A percentile compares a stretch with the other conserved stretches of the same genome.
Evolutionary conservation across 2,797 vertebrate species (phyloP).

Genomic region (Gymnothorax javanicus): DNA sequence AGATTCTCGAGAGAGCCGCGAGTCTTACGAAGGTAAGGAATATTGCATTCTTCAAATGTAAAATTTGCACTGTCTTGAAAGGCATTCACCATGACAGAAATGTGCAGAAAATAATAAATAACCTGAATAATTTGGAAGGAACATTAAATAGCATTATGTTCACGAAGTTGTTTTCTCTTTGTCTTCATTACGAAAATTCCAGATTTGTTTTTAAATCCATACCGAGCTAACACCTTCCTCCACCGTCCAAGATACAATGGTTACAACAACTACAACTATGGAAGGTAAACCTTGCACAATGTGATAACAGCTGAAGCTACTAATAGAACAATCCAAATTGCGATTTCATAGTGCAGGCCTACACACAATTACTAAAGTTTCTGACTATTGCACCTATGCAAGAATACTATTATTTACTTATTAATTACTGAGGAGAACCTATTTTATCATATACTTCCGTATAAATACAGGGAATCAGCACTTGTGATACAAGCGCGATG

Average conservation of each 20-base stretch:
- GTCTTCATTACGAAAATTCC: slow-evolving; percentile 40
- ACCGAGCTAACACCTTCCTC: slow-evolving; percentile 68
- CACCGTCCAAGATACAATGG: neutral
- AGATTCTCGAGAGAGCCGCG: slow-evolving; percentile 77
- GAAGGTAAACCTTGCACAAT: slow-evolving; percentile 52
- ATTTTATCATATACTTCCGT: too few relatives aligned
- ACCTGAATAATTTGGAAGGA: neutral
- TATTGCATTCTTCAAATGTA: slow-evolving; percentile 46
- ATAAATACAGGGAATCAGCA: too few relatives aligned
- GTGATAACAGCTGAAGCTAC: neutral
- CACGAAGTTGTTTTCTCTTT: neutral
- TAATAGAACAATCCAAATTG: neutral
- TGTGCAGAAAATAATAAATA: neutral
- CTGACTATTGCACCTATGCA: neutral
- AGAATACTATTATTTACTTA: neutral
- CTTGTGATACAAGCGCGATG: too few relatives aligned
- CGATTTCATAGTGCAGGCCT: too few relatives aligned
- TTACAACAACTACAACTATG: slow-evolving; percentile 44
- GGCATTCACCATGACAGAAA: neutral
- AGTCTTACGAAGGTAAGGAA: slow-evolving; percentile 75
- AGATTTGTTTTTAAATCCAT: slow-evolving; percentile 66
- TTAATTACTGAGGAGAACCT: too few relatives aligned
- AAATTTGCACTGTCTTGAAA: neutral
- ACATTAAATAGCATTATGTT: slow-evolving; percentile 36
- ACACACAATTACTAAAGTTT: neutral